phyloP scores from a whole-genome alignment of 2,113 vertebrate genomes.

The Neopipo cinnamomea region DNA sequence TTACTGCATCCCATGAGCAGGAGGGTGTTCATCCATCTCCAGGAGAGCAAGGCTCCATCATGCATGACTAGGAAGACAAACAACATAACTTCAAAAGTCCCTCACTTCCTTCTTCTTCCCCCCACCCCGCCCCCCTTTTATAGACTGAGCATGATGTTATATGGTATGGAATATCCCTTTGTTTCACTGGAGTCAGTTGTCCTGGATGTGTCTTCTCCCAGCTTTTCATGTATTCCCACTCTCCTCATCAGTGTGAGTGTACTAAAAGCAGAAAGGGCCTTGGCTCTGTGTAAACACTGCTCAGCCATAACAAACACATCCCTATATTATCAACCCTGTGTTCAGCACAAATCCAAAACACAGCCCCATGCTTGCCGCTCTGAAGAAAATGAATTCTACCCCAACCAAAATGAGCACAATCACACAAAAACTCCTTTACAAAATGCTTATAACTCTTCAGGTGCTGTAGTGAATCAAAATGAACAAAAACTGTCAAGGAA shows the following conservation, averaged over 20 bases:
- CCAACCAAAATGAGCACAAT: neutral
- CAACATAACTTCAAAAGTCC: neutral
- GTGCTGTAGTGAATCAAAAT: neutral
- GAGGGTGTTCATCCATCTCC: neutral
- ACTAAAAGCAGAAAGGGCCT: neutral
- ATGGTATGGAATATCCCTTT: neutral
- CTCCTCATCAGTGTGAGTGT: neutral
- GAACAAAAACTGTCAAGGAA: neutral
- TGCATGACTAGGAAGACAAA: neutral
- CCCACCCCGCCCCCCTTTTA: too few species aligned
- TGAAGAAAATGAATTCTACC: neutral
- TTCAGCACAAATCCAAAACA: neutral
- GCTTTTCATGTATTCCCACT: neutral
- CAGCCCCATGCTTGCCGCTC: accelerated
- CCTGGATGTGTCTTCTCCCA: too few species aligned
- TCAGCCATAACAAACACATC: neutral
- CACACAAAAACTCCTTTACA: neutral
- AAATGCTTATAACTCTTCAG: neutral
- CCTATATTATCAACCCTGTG: neutral
- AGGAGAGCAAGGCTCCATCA: neutral
- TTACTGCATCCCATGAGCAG: neutral
- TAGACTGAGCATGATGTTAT: accelerated
- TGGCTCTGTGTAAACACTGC: neutral
- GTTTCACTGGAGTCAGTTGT: neutral
- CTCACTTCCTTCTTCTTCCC: neutral